These are phyloP conservation scores for Heliconius sara DNA, from an alignment of 2,888 invertebrate genomes.

Conservation along the genomic window DNA sequence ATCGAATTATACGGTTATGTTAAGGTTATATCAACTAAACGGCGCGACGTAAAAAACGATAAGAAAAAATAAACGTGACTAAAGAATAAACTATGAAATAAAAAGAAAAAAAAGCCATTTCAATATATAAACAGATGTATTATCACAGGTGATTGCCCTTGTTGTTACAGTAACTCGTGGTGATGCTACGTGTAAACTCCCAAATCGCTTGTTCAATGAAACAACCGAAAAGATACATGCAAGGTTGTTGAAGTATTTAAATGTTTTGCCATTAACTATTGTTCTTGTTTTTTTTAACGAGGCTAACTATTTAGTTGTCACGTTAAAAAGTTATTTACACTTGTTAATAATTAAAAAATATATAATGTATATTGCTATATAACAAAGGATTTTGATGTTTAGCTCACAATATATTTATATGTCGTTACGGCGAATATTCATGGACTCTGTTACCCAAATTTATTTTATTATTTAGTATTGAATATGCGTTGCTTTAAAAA, in stretches of 20 bases:
- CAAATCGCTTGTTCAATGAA: constrained; percentile 2
- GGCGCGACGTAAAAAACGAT: too few relatives aligned
- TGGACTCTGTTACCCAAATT: too few relatives aligned
- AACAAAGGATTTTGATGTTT: too few relatives aligned
- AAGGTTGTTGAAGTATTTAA: background rate
- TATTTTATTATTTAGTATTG: too few relatives aligned
- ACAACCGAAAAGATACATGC: background rate
- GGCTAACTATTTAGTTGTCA: background rate
- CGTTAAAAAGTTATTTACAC: background rate
- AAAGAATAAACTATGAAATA: background rate
- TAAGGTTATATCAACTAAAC: too few relatives aligned
- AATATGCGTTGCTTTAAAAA: too few relatives aligned
- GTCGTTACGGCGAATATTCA: too few relatives aligned
- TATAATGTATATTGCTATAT: too few relatives aligned
- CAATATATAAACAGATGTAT: background rate
- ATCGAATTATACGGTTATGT: too few relatives aligned
- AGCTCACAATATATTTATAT: too few relatives aligned
- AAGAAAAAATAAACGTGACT: too few relatives aligned
- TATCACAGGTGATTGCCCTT: constrained; percentile 21
- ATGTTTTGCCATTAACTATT: background rate
- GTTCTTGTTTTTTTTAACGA: background rate
- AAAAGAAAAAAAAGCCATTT: background rate
- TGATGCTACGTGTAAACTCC: constrained; percentile 13
- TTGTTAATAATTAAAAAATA: background rate
- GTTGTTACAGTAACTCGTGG: background rate